A percentile compares a stretch with the other conserved stretches of the same genome.
phyloP scores from a whole-genome alignment of 2,888 invertebrate genomes.

The Apodemia hepburni region DNA sequence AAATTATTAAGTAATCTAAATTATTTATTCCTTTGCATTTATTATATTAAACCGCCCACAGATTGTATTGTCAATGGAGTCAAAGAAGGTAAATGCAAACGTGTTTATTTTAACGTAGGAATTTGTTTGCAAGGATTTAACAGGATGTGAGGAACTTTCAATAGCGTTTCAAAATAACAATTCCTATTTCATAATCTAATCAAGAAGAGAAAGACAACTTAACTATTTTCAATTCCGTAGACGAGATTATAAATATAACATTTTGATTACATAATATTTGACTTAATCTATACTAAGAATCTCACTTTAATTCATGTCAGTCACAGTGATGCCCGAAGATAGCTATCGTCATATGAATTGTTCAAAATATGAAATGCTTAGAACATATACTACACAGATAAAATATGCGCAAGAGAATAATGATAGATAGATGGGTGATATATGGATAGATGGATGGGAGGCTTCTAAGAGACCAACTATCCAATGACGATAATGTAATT shows the following conservation, averaged over 20 bases:
- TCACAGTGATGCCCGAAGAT: constrained; percentile 38
- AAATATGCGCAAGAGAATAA: background rate
- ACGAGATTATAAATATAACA: background rate
- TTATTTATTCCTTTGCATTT: background rate
- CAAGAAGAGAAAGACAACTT: background rate
- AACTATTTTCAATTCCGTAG: constrained; percentile 2
- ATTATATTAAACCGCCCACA: background rate
- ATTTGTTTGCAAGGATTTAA: background rate
- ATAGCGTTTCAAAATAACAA: background rate
- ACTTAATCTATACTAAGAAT: constrained; percentile 42
- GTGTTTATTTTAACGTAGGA: background rate
- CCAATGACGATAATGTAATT: background rate
- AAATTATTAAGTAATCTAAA: background rate
- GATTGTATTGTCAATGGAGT: background rate
- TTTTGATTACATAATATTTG: constrained; percentile 14
- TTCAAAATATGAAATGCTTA: background rate
- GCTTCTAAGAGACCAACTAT: background rate
- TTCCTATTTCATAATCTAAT: background rate
- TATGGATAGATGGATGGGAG: background rate
- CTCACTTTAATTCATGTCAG: constrained; percentile 55
- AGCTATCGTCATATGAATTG: background rate
- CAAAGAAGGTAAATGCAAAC: constrained; percentile 1
- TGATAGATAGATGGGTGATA: background rate
- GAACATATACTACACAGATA: background rate
- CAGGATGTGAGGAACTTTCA: background rate